Evolutionary conservation across 2,888 invertebrate genomes (phyloP), one percentile per base, ranked within the genome.

Genomic region (Harpalus rubripes): DNA sequence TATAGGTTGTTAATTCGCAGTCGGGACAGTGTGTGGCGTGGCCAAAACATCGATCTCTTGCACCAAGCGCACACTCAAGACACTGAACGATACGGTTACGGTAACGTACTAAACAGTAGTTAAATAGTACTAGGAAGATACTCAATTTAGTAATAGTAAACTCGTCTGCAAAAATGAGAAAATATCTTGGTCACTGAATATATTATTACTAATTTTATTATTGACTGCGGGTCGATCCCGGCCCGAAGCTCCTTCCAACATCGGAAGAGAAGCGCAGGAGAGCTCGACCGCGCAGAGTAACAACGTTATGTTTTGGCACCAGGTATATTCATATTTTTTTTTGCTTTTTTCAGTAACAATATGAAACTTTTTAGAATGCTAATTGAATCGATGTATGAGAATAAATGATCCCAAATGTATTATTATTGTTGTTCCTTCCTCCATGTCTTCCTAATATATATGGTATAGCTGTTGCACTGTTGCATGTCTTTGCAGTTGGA

Each of bases 341-440:
- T 63, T 61, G 16, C 26, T 85, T 68, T 85, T 82, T 72, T 85
- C 80, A 68, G 79, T 89, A 88, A 88, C 87, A 88, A 89, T 88
- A 88, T 86, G 87, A 85, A 88, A 89, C 88, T 89, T 89, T 91
- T 90, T 90, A 90, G 90, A 91, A 91, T 91, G 89, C 88, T 88
- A 87, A 88, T 88, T 89, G 88, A 88, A 88, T 91, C 91, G 91
- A 91, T 91, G 91, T 91, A 89, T 89, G 88, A 87, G 87, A 87
- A 88, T 88, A 84, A 85, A 86, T 86, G 86, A 84, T 86, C 86
- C 86, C 86, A 85, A 85, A 85, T 81, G 76, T 83, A 83, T 76
- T 84, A 82, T 82, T 83, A 76, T 83, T 83, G 78, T 84, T 84
- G 84, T 68, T 85, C 52, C 78, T 65, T 78, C 26, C 78, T 56